Percentiles rank a stretch among this genome's conserved stretches.
Evolutionary conservation across 2,797 vertebrate species (phyloP).

Genomic region (Knipowitschia caucasica): DNA sequence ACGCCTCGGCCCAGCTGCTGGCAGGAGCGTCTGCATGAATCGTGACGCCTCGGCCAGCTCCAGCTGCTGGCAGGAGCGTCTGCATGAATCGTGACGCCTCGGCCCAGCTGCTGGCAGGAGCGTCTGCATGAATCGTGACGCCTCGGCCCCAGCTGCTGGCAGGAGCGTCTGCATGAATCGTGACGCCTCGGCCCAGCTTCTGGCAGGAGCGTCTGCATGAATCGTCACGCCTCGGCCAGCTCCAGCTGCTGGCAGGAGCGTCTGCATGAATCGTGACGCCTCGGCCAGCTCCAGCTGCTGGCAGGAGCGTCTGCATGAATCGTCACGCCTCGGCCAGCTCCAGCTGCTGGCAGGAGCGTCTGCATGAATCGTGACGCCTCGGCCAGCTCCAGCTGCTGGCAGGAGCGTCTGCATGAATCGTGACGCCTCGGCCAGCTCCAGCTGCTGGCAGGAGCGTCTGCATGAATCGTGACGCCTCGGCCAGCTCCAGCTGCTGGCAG

Average conservation of each 20-base stretch:
- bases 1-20: slow-evolving; percentile 34
- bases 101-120: too few species aligned
- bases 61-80: slow-evolving; percentile 35
- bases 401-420: slow-evolving; percentile 43
- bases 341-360: slow-evolving; percentile 35
- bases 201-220: slow-evolving; percentile 37
- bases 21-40: slow-evolving; percentile 37
- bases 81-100: too few species aligned
- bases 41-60: slow-evolving; percentile 28
- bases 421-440: slow-evolving; percentile 32
- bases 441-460: slow-evolving; percentile 36
- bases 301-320: slow-evolving; percentile 43
- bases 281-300: slow-evolving; percentile 37
- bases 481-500: slow-evolving; percentile 40
- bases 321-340: slow-evolving; percentile 28
- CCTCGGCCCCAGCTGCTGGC: slow-evolving; percentile 31
- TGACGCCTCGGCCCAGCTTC: too few species aligned
- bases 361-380: slow-evolving; percentile 38
- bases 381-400: slow-evolving; percentile 38
- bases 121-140: slow-evolving; percentile 36
- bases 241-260: slow-evolving; percentile 37
- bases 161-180: slow-evolving; percentile 45
- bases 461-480: slow-evolving; percentile 34
- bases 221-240: slow-evolving; percentile 26
- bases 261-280: slow-evolving; percentile 40